Base-by-base conservation (phyloP, 2,113 vertebrate species). In the Pterocles orientalis region DNA sequence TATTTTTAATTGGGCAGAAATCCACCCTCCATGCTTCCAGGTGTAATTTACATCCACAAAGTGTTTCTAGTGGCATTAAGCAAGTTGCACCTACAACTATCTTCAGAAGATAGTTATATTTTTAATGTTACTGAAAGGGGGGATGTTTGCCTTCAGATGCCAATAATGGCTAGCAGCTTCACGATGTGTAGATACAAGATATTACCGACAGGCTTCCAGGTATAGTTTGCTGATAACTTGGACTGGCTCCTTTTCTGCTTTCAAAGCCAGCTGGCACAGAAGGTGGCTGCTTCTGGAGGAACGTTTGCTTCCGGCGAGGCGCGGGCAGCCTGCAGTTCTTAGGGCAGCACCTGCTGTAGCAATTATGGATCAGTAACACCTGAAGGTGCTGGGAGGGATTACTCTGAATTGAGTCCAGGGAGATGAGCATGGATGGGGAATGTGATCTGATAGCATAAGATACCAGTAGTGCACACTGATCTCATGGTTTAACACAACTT, bases 181-280 rank as follows among this genome's bases (percentile, higher is more conserved):
- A 4, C 5, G 13, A 28, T 60, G 34, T 31, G 34, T 56, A 56
- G 53, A 31, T 17, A 9, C 6, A 61, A 51, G 82, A 36, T 23
- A 15, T 7, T 28, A 36, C 0, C 20, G 79, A 78, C 73, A 84
- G 41, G 19, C 9, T 43, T 77, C 20, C 48, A 47, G 56, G 47
- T 47, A n/a, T 5, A 23, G 61, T 9, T 45, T 91, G 73, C 45
- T 80, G 70, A 5, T 50, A 71, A 19, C 29, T 62, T 50, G 64
- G 39, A 4, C n/a, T 39, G 69, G 25, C 31, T 66, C 7, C 29
- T 15, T 82, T 24, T 2, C 33, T 72, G 79, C 66, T 69, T 31
- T 12, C 56, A 9, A 70, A 70, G 90, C 51, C 71, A 90, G 73
- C 68, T 92, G 94, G 82, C 78, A 33, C 82, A 88, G 92, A 4